Conservation (phyloP, 2,797 vertebrate species). For the Petrocephalus schoutedeni region DNA sequence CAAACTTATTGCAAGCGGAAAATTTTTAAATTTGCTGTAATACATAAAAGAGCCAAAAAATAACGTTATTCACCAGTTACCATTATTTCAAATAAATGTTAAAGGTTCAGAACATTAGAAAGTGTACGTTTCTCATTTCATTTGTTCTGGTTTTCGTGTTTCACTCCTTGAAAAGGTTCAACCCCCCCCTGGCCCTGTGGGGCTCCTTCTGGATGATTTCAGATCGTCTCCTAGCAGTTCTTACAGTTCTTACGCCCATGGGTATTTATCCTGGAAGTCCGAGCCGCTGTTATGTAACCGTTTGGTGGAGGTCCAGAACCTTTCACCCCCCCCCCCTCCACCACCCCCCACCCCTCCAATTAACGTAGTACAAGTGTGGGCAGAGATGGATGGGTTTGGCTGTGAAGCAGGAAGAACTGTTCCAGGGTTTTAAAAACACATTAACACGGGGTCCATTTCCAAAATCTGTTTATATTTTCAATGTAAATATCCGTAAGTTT, state of each 20-base stretch:
- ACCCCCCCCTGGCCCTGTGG: background rate
- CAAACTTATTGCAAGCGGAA: background rate
- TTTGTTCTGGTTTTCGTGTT: background rate
- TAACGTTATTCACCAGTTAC: background rate
- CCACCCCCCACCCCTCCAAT: background rate
- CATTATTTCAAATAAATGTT: background rate
- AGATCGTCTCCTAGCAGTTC: background rate
- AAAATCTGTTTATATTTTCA: background rate
- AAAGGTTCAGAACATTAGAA: background rate
- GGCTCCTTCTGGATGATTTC: background rate
- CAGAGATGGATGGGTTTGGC: background rate
- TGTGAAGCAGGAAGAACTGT: background rate
- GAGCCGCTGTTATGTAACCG: constrained; percentile 15
- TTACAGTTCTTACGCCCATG: background rate
- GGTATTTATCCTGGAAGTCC: constrained; percentile 4
- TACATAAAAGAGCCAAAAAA: background rate
- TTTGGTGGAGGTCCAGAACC: background rate
- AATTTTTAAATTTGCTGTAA: background rate
- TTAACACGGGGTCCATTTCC: background rate
- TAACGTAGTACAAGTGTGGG: background rate
- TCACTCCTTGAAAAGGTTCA: background rate
- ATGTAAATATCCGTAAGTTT: background rate
- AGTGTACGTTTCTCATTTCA: background rate
- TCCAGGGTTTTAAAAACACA: constrained; percentile 2
- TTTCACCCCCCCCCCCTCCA: background rate